A percentile compares a stretch with the other conserved stretches of the same genome.
Conservation (phyloP, 2,888 invertebrate genomes). For the Synergus japonicus region DNA sequence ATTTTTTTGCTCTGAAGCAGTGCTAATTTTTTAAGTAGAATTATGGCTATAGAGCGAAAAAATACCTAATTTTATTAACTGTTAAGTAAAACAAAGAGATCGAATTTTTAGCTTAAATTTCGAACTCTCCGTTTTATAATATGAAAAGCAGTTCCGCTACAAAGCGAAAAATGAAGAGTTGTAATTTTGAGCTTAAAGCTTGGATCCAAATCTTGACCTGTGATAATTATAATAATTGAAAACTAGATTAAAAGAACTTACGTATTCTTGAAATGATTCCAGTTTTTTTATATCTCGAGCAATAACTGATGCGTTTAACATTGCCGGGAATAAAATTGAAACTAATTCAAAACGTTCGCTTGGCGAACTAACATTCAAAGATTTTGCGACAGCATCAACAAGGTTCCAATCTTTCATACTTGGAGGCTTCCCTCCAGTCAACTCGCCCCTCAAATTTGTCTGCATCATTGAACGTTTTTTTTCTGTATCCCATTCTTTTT, state of each 20-base stretch:
- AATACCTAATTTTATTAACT: too few species aligned
- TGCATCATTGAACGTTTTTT: conserved; percentile 87
- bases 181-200: too few species aligned
- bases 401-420: conserved; percentile 78
- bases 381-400: conserved; percentile 81
- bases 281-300: conserved; percentile 80
- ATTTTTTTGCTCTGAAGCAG: too few species aligned
- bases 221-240: too few species aligned
- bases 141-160: neutral
- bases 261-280: conserved; percentile 74
- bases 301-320: conserved; percentile 83
- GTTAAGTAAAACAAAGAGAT: too few species aligned
- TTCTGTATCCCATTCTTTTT: conserved; percentile 83
- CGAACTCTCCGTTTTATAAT: too few species aligned
- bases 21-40: too few species aligned
- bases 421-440: conserved; percentile 79
- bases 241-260: conserved; percentile 58
- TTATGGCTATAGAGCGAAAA: too few species aligned
- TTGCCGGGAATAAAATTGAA: conserved; percentile 84
- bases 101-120: too few species aligned
- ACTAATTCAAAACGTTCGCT: conserved; percentile 80
- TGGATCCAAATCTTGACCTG: too few species aligned
- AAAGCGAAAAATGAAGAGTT: neutral
- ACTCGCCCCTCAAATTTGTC: conserved; percentile 88
- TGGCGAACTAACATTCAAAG: conserved; percentile 79